phyloP scores from a whole-genome alignment of 2,113 vertebrate genomes.

The Cygnus buccinator region DNA sequence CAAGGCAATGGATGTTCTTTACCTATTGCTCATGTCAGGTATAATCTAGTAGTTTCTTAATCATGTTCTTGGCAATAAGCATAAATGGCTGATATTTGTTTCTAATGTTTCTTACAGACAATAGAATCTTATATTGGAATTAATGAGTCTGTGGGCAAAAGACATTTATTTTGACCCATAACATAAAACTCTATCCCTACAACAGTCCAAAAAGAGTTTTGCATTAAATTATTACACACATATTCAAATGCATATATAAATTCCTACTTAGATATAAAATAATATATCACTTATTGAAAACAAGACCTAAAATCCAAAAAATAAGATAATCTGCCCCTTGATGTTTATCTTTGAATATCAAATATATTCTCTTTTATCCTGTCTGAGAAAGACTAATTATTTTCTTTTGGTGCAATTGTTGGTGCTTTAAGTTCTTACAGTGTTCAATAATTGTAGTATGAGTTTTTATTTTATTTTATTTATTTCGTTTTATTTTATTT shows the following conservation, averaged over 20 bases:
- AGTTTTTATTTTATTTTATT: not conserved
- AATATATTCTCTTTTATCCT: not conserved
- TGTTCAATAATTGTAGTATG: not conserved
- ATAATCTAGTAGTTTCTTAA: not conserved
- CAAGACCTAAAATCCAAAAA: not conserved
- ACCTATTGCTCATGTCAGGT: not conserved
- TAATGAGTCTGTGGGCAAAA: not conserved
- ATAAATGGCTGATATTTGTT: not conserved
- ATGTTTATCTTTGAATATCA: not conserved
- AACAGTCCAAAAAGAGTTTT: not conserved
- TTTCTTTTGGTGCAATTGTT: not conserved
- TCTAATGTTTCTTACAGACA: not conserved
- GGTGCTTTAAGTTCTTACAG: not conserved
- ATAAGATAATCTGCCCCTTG: not conserved
- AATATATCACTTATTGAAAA: not conserved
- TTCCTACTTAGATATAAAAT: not conserved
- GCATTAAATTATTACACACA: not conserved
- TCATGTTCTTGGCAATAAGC: not conserved
- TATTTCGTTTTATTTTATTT: too few species aligned
- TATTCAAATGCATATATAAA: not conserved
- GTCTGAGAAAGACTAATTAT: not conserved
- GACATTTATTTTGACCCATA: not conserved
- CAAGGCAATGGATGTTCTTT: not conserved
- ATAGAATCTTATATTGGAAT: not conserved
- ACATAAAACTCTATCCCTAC: fast-evolving